phyloP scores from a whole-genome alignment of 2,888 invertebrate species.

The Coelopa pilipes region DNA sequence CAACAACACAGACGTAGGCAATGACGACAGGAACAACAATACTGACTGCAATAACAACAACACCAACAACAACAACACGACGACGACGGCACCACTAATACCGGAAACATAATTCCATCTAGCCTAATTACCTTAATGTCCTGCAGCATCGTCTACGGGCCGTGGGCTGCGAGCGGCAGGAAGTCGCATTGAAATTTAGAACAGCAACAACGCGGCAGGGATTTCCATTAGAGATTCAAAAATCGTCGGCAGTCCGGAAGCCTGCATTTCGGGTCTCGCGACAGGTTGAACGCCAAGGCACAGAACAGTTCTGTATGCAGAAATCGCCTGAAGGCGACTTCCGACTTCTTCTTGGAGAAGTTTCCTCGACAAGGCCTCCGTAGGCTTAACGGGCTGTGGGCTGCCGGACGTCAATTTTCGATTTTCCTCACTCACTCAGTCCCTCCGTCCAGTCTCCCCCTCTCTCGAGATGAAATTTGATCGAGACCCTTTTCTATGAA shows the following conservation, averaged over 20 bases:
- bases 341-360: too few relatives aligned
- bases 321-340: too few relatives aligned
- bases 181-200: background rate
- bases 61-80: background rate
- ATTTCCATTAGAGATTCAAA: background rate
- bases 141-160: slow-evolving; percentile 10
- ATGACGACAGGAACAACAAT: background rate
- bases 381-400: too few relatives aligned
- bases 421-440: too few relatives aligned
- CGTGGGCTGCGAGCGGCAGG: background rate
- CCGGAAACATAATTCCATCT: background rate
- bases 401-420: too few relatives aligned
- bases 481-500: background rate
- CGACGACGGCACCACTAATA: background rate
- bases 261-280: too few relatives aligned
- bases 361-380: too few relatives aligned
- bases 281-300: too few relatives aligned
- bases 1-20: background rate
- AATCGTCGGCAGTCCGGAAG: too few relatives aligned
- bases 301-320: too few relatives aligned
- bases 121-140: slow-evolving; percentile 19
- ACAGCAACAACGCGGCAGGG: slow-evolving; percentile 2
- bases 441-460: too few relatives aligned
- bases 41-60: background rate
- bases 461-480: background rate